A percentile compares a stretch with the other conserved stretches of the same genome.
Evolutionary conservation across 1,140 invertebrate genomes (phyloP).

Genomic region (Helicoverpa armigera): DNA sequence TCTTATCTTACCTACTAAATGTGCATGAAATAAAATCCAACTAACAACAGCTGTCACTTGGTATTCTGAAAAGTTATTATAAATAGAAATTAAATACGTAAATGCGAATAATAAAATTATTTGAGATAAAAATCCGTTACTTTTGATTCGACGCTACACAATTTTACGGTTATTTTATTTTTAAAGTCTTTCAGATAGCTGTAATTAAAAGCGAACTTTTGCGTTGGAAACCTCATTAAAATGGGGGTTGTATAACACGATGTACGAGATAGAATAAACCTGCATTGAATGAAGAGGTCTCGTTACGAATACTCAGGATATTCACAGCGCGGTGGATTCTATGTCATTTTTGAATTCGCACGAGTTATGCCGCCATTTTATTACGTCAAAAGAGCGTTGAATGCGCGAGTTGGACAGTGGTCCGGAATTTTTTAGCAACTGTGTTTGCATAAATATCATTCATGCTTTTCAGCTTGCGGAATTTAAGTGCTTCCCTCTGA

Average conservation of each 20-base stretch:
- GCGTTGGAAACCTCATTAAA: slow-evolving; percentile 49
- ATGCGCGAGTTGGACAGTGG: slow-evolving; percentile 26
- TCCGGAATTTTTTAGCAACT: slow-evolving; percentile 30
- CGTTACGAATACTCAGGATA: slow-evolving; percentile 49
- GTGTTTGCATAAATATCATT: slow-evolving; percentile 31
- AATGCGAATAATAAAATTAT: not conserved
- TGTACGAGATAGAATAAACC: slow-evolving; percentile 38
- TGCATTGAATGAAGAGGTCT: slow-evolving; percentile 44
- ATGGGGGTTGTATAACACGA: slow-evolving; percentile 42
- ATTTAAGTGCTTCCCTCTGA: slow-evolving; percentile 7
- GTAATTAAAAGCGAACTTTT: slow-evolving; percentile 52
- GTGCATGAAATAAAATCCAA: not conserved
- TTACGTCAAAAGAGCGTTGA: slow-evolving; percentile 37
- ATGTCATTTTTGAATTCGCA: slow-evolving; percentile 46
- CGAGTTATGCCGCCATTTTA: slow-evolving; percentile 21
- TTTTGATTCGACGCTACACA: slow-evolving; percentile 38
- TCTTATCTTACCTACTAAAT: too few species aligned
- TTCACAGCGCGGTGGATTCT: slow-evolving; percentile 29
- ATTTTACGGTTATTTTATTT: slow-evolving; percentile 52
- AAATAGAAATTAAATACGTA: not conserved
- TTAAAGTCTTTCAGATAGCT: slow-evolving; percentile 52
- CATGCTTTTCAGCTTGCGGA: slow-evolving; percentile 9
- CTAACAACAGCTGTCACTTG: not conserved
- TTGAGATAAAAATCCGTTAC: slow-evolving; percentile 15
- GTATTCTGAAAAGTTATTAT: not conserved